phyloP scores from a whole-genome alignment of 1,140 invertebrate genomes.

The Listronotus oregonensis region DNA sequence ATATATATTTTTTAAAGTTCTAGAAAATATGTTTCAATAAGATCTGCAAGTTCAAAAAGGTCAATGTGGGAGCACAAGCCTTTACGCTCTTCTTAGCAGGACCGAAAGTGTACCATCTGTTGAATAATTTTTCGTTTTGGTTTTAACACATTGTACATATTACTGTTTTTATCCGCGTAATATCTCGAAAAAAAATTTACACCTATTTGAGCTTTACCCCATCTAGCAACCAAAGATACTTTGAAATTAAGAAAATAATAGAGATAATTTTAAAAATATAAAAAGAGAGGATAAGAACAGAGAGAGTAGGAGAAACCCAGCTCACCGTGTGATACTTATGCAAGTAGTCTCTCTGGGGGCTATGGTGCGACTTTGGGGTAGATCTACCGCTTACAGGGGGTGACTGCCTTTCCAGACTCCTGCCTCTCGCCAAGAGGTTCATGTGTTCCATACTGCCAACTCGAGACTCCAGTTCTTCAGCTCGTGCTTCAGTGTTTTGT shows the following conservation, averaged over 20 bases:
- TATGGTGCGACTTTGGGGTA: slow-evolving; percentile 77
- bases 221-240: background rate
- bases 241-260: background rate
- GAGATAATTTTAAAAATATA: slow-evolving; percentile 9
- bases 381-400: slow-evolving; percentile 81
- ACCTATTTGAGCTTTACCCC: background rate
- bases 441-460: slow-evolving; percentile 94
- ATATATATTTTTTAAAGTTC: too few relatives aligned
- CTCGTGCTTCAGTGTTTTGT: slow-evolving; percentile 93
- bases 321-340: slow-evolving; percentile 85
- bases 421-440: slow-evolving; percentile 79
- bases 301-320: slow-evolving; percentile 42
- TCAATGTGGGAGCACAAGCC: too few relatives aligned
- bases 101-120: too few relatives aligned
- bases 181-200: too few relatives aligned
- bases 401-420: slow-evolving; percentile 74
- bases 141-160: too few relatives aligned
- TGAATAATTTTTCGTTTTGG: too few relatives aligned
- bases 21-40: too few relatives aligned
- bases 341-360: slow-evolving; percentile 77
- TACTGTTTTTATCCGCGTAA: too few relatives aligned
- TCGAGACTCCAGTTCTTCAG: slow-evolving; percentile 95
- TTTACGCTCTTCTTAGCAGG: too few relatives aligned
- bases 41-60: too few relatives aligned
- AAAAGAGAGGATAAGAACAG: slow-evolving; percentile 27